These are phyloP conservation scores for Microcaecilia unicolor DNA, from an alignment of 2,797 vertebrate species.

Conservation along the genomic window DNA sequence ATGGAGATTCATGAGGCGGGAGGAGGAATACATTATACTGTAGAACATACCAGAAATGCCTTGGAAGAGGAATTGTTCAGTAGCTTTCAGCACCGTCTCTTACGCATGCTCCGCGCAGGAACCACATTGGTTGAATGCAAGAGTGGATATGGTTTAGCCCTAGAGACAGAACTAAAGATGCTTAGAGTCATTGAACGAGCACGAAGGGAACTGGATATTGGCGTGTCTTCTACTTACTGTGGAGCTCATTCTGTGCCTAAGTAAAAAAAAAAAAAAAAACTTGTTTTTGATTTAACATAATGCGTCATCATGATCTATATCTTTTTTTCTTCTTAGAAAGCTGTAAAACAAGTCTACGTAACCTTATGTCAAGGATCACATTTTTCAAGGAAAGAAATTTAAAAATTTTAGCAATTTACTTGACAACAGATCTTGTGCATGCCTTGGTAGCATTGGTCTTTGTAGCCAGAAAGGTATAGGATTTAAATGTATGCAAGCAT, in stretches of 20 bases:
- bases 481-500: too few relatives aligned
- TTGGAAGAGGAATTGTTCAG: constrained; percentile 53
- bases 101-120: constrained; percentile 70
- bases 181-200: constrained; percentile 77
- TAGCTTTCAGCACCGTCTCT: constrained; percentile 56
- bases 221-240: constrained; percentile 87
- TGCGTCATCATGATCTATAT: too few relatives aligned
- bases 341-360: too few relatives aligned
- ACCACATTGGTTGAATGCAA: constrained; percentile 92
- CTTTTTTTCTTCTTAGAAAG: too few relatives aligned
- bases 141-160: constrained; percentile 84
- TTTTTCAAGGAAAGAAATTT: too few relatives aligned
- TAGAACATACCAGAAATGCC: constrained; percentile 70
- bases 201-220: constrained; percentile 48
- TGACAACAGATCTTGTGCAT: too few relatives aligned
- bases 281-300: too few relatives aligned
- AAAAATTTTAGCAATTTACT: too few relatives aligned
- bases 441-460: too few relatives aligned
- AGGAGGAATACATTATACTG: constrained; percentile 90
- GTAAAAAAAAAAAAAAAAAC: constrained; percentile 56
- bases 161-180: constrained; percentile 85
- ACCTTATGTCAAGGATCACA: too few relatives aligned
- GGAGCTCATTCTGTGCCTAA: constrained; percentile 87
- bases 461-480: too few relatives aligned
- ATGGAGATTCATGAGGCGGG: constrained; percentile 92